Evolutionary conservation across 2,113 vertebrate species (phyloP).

Genomic region (Paraplagusia blochii): DNA sequence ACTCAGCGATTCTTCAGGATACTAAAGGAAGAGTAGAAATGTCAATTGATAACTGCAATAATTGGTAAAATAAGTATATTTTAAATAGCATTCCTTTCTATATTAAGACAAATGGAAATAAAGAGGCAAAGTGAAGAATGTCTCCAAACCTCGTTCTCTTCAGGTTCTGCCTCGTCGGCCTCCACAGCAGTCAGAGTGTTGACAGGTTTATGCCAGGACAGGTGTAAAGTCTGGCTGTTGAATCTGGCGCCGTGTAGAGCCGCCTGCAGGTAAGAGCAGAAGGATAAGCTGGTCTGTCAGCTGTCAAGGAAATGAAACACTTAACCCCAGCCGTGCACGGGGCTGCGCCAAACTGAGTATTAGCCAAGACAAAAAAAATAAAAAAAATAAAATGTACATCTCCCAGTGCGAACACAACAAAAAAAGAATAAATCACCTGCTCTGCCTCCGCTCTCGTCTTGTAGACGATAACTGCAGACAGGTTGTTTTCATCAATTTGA

Average conservation of each 20-base stretch:
- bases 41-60: background rate
- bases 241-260: slow-evolving; percentile 88
- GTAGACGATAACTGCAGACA: slow-evolving; percentile 88
- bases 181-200: slow-evolving; percentile 76
- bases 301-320: slow-evolving; percentile 8
- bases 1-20: slow-evolving; percentile 90
- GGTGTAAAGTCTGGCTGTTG: slow-evolving; percentile 86
- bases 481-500: slow-evolving; percentile 86
- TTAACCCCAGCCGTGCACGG: background rate
- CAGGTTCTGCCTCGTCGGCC: slow-evolving; percentile 86
- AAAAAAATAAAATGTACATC: no score
- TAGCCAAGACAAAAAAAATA: background rate
- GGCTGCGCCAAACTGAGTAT: background rate
- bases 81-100: no score
- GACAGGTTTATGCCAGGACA: slow-evolving; percentile 93
- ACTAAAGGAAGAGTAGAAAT: slow-evolving; percentile 70
- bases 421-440: slow-evolving; percentile 70
- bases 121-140: slow-evolving; percentile 23
- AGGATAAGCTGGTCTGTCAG: background rate
- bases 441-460: slow-evolving; percentile 93
- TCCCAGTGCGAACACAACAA: background rate
- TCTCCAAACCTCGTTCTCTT: slow-evolving; percentile 91
- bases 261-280: slow-evolving; percentile 67
- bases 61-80: background rate
- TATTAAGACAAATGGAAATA: no score